Evolutionary conservation across 1,140 invertebrate genomes (phyloP), one percentile per base, ranked within the genome.

Genomic region (Trypoxylus dichotomus): DNA sequence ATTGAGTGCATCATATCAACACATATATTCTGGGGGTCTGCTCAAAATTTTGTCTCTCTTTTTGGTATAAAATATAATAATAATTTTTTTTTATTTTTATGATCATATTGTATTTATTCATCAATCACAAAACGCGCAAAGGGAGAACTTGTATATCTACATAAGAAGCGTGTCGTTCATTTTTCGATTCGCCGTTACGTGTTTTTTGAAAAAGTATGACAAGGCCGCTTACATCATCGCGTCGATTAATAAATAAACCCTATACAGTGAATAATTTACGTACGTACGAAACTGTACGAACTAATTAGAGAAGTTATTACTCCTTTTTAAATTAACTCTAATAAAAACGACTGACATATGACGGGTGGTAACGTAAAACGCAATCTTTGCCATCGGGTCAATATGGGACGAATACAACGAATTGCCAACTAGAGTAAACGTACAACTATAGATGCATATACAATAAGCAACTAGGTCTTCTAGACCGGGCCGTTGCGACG

Each of bases 171-270:
- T 5, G 1, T 19, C 1, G 21, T 58, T 7, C 15, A 58, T 58
- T 58, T 58, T 13, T 58, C 15, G 47, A 21, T 19, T 19, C 21
- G 15, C 15, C 21, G 60, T 63, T 63, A 25, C 21, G 24, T 19
- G 60, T 21, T 25, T 63, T 25, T 63, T 24, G 60, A 24, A 25
- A 27, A 63, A 63, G 60, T 25, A 63, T 63, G 60, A 27, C 60
- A 63, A 63, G 60, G 60, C n/a, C 60, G 21, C 25, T 63, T 63
- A 63, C 60, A 63, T 63, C 60, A 63, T 11, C 60, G 24, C 13
- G 13, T 27, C 24, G 60, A 63, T 24, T 63, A 63, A 63, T 63
- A 63, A 63, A 63, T 63, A 63, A 63, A 27, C 60, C 25, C 5
- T 63, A 27, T 63, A 63, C 25, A 27, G 60, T 63, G 24, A 63